Base-by-base conservation (phyloP, 2,888 invertebrate genomes). In the Leptinotarsa juncta region DNA sequence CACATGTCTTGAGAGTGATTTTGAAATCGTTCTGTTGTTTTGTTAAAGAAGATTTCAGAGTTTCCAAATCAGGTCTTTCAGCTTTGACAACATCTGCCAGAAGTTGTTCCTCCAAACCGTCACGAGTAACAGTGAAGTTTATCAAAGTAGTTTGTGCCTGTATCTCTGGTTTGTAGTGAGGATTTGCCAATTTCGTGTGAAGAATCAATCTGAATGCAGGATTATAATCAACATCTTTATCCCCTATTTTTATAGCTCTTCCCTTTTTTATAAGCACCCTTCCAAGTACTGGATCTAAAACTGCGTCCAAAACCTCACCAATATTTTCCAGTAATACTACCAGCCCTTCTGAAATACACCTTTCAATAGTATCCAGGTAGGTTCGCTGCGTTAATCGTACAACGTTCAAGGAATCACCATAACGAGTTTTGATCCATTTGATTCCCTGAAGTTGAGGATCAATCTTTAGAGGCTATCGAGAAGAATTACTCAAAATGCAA, bases 121-220 rank as follows among this genome's bases (percentile, higher is more conserved):
- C 97, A 84, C 93, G 92, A 0, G 97, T 98, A 3, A 98, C 97
- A 2, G 97, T 97, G 84, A 98, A 98, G 88, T 98, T 97, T 77
- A 98, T 97, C 18, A 98, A 90, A 0, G 97, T 97, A 10, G 97
- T 95, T 89, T 98, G 97, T 0, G 97, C 97, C 88, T 98, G 97
- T 93, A 97, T 95, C 89, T 98, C 97, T 0, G 97, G 97, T 85
- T 97, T 96, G 86, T 97, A 98, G 89, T 97, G 97, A 0, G 97
- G 97, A 89, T 98, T 98, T 1, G 96, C 97, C 76, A 98, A 88
- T 88, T 98, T 98, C 0, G 97, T 97, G 86, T 98, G 97, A 0
- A 98, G 87, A 78, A 98, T 93, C 4, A 98, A 89, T 14, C 94
- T 91, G 89, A 98, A 98, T 66, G 89, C 90, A 0, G 92, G 92